phyloP scores from a whole-genome alignment of 2,797 vertebrate species.

The Nannoperca australis region DNA sequence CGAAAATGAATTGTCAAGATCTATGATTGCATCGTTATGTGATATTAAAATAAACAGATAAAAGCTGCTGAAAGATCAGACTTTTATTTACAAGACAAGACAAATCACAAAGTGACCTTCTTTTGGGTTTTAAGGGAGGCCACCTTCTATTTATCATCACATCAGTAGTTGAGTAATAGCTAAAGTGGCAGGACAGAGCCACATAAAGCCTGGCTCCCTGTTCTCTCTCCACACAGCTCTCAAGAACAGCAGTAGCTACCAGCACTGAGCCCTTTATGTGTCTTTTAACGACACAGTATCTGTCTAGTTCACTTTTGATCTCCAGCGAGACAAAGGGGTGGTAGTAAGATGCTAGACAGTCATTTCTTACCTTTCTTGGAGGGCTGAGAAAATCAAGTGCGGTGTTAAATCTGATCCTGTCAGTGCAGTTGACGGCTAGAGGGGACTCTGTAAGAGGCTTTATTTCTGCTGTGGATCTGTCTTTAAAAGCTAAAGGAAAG shows the following conservation, averaged over 20 bases:
- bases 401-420: constrained; percentile 78
- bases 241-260: constrained; percentile 46
- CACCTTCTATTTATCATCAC: constrained; percentile 17
- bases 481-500: constrained; percentile 62
- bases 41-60: not conserved
- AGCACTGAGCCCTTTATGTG: constrained; percentile 59
- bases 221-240: constrained; percentile 22
- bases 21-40: not conserved
- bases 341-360: constrained; percentile 59
- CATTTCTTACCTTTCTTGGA: constrained; percentile 64
- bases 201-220: constrained; percentile 23
- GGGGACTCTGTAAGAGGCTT: constrained; percentile 76
- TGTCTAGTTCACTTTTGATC: constrained; percentile 71
- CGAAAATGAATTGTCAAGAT: not conserved
- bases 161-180: constrained; percentile 29
- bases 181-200: constrained; percentile 26
- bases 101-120: not conserved
- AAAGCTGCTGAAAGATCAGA: not conserved
- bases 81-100: not conserved
- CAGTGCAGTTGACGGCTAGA: constrained; percentile 70
- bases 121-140: not conserved
- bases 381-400: constrained; percentile 71
- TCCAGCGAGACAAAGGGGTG: constrained; percentile 64
- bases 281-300: constrained; percentile 64
- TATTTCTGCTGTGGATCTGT: constrained; percentile 70